Conservation (phyloP, 2,888 invertebrate genomes). For the Drosophila parthenogenetica region DNA sequence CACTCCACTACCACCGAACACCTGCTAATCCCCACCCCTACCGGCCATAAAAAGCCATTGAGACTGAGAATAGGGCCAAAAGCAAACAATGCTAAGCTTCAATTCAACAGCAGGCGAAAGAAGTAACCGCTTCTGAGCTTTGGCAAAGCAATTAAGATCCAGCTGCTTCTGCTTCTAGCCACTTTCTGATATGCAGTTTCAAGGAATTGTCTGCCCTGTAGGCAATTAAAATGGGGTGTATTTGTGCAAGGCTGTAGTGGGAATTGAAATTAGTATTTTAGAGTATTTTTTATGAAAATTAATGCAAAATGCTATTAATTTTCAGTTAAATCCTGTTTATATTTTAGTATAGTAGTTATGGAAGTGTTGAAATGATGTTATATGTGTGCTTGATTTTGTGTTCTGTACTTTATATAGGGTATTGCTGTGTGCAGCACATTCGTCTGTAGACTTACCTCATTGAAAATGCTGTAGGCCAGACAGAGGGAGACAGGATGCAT, state of each 20-base stretch:
- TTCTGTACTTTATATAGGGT: too few relatives aligned
- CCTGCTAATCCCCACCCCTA: too few relatives aligned
- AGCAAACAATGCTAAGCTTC: conserved; percentile 21
- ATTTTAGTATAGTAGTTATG: too few relatives aligned
- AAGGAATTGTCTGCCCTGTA: not conserved
- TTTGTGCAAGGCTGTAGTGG: too few relatives aligned
- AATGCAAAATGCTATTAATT: too few relatives aligned
- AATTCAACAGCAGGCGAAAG: conserved; percentile 12
- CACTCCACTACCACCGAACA: not conserved
- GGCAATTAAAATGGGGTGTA: not conserved
- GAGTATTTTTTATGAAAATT: too few relatives aligned
- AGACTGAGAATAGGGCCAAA: not conserved
- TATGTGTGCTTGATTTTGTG: not conserved
- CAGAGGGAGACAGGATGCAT: conserved; percentile 91
- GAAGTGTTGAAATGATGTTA: too few relatives aligned
- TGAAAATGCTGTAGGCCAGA: conserved; percentile 92
- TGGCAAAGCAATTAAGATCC: conserved; percentile 46
- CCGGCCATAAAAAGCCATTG: not conserved
- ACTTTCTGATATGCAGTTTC: conserved; percentile 9
- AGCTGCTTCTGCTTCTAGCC: not conserved
- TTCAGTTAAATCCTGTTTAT: too few relatives aligned
- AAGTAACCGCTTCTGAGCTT: conserved; percentile 44
- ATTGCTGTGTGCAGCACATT: conserved; percentile 7
- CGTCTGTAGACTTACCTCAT: conserved; percentile 87
- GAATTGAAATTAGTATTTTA: too few relatives aligned